These are phyloP conservation scores for Hippocampus barbouri DNA, from an alignment of 2,113 vertebrate species.

Conservation along the genomic window DNA sequence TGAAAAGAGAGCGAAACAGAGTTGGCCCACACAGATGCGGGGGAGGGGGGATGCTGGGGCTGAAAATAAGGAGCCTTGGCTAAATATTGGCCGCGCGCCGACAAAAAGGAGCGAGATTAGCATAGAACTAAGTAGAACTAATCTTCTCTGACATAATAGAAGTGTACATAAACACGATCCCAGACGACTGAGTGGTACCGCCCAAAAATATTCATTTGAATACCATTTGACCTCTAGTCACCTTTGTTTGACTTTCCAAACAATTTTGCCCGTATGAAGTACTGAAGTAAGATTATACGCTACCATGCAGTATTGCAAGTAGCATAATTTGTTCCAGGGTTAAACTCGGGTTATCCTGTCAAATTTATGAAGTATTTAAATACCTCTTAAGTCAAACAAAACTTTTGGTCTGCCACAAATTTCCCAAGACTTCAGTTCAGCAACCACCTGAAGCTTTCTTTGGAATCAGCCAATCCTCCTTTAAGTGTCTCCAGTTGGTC, in stretches of 20 bases:
- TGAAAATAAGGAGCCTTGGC: constrained; percentile 47
- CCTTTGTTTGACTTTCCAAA: not conserved
- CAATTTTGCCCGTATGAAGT: not conserved
- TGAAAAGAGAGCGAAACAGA: constrained; percentile 57
- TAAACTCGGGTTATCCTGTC: too few relatives aligned
- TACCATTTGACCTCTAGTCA: not conserved
- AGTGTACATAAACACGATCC: constrained; percentile 71
- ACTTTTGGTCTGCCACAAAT: too few relatives aligned
- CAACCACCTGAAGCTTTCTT: too few relatives aligned
- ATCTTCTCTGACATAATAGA: constrained; percentile 71
- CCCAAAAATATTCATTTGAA: constrained; percentile 39
- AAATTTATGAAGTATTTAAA: too few relatives aligned
- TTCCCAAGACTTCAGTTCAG: too few relatives aligned
- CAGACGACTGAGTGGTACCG: constrained; percentile 56
- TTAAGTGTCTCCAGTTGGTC: too few relatives aligned
- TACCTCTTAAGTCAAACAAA: not conserved
- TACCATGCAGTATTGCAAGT: too few relatives aligned
- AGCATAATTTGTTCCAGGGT: too few relatives aligned
- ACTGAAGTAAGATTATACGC: too few relatives aligned
- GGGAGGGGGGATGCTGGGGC: not conserved
- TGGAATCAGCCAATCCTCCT: too few relatives aligned
- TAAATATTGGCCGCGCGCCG: constrained; percentile 56
- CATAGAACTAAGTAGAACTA: constrained; percentile 63
- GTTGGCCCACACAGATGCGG: constrained; percentile 32
- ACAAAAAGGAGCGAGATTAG: constrained; percentile 46